phyloP scores from a whole-genome alignment of 2,888 invertebrate genomes.

The Hedychridium roseum region DNA sequence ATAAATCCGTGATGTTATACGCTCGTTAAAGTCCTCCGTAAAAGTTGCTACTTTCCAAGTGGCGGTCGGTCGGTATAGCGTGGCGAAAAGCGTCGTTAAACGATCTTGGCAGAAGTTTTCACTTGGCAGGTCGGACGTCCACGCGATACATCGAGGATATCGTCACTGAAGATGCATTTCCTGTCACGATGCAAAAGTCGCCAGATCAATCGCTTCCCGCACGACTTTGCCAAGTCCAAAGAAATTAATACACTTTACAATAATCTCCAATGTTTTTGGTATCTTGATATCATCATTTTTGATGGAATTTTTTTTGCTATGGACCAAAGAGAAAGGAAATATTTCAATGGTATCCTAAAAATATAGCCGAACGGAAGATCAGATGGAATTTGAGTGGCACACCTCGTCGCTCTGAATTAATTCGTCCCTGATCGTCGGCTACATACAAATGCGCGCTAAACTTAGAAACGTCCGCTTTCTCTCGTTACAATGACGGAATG shows the following conservation, averaged over 20 bases:
- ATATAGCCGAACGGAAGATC: too few species aligned
- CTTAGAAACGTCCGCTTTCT: slow-evolving; percentile 50
- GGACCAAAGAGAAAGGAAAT: too few species aligned
- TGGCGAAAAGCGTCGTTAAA: slow-evolving; percentile 20
- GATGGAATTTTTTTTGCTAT: too few species aligned
- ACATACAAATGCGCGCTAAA: slow-evolving; percentile 45
- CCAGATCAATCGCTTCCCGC: slow-evolving; percentile 4
- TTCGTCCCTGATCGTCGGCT: slow-evolving; percentile 41
- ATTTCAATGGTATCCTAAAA: too few species aligned
- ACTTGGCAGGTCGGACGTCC: slow-evolving; percentile 19
- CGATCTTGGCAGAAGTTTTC: slow-evolving; percentile 19
- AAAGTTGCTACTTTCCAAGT: slow-evolving; percentile 11
- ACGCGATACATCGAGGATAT: slow-evolving; percentile 5
- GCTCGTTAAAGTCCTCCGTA: background rate
- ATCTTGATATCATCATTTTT: too few species aligned
- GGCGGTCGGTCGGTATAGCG: background rate
- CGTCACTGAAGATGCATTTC: slow-evolving; percentile 1
- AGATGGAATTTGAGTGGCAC: slow-evolving; percentile 15
- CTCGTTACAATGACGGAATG: slow-evolving; percentile 42
- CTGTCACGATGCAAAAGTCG: slow-evolving; percentile 1
- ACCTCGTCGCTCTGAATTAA: slow-evolving; percentile 31
- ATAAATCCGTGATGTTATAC: background rate
- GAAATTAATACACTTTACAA: too few species aligned
- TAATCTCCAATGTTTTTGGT: too few species aligned
- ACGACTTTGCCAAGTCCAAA: slow-evolving; percentile 27